phyloP scores from a whole-genome alignment of 2,113 vertebrate species.

The Orientallactaga bullata region DNA sequence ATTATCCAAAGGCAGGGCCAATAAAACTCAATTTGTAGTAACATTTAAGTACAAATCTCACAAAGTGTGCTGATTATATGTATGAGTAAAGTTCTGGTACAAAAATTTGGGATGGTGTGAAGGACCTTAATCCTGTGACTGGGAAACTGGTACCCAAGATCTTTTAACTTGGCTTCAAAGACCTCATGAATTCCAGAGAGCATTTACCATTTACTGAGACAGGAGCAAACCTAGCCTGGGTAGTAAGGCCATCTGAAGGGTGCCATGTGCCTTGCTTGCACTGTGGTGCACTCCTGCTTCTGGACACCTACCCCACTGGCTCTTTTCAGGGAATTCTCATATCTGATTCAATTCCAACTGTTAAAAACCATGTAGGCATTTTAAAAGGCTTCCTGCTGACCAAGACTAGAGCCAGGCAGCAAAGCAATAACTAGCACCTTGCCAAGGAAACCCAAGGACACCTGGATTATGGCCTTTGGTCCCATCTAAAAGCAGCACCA shows the following conservation, averaged over 20 bases:
- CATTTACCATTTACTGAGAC: neutral
- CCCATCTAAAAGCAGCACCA: no score
- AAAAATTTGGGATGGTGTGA: neutral
- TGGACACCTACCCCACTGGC: neutral
- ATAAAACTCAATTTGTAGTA: neutral
- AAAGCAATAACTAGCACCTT: no score
- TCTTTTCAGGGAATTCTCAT: neutral
- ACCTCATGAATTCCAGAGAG: neutral
- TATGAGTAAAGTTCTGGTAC: neutral
- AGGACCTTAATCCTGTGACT: neutral
- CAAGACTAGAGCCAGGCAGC: no score
- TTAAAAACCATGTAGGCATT: no score
- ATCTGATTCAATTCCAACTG: neutral
- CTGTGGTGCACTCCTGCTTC: neutral
- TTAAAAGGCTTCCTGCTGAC: no score
- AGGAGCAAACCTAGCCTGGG: neutral
- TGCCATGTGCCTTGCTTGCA: rapidly evolving
- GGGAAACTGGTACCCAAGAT: neutral
- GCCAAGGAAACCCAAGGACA: no score
- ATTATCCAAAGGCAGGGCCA: neutral
- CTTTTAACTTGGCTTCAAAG: neutral
- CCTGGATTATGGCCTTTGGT: no score
- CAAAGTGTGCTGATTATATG: neutral
- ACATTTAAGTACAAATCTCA: constrained; percentile 1
- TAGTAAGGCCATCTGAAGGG: neutral